These are phyloP conservation scores for Brotula barbata DNA, from an alignment of 2,797 vertebrate genomes.

Conservation along the genomic window DNA sequence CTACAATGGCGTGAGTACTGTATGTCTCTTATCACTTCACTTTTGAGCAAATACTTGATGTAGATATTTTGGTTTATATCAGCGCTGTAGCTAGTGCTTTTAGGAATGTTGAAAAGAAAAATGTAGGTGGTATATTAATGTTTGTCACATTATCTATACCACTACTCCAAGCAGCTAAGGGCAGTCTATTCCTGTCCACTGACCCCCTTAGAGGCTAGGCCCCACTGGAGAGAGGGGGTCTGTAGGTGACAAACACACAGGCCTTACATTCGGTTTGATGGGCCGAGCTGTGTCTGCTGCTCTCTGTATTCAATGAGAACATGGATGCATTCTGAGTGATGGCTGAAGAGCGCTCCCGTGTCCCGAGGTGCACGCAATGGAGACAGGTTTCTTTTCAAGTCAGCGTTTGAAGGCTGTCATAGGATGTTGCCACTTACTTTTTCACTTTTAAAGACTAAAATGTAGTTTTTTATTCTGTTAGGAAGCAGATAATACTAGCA, in stretches of 20 bases:
- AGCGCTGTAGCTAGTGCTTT: neutral
- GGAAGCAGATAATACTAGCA: conserved; percentile 49
- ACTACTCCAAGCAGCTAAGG: conserved; percentile 59
- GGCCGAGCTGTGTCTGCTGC: conserved; percentile 24
- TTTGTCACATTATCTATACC: conserved; percentile 54
- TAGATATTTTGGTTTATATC: no score
- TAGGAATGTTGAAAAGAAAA: conserved; percentile 54
- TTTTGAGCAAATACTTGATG: no score
- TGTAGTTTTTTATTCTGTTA: conserved; percentile 13
- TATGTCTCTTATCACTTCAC: conserved; percentile 10
- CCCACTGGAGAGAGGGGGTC: conserved; percentile 35
- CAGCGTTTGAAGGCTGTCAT: conserved; percentile 23
- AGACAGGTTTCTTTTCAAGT: conserved; percentile 27
- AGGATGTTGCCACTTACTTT: conserved; percentile 19
- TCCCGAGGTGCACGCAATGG: conserved; percentile 8
- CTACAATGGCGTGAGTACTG: neutral
- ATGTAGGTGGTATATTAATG: conserved; percentile 46
- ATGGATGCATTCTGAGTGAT: neutral
- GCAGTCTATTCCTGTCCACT: conserved; percentile 66
- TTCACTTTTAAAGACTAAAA: conserved; percentile 33
- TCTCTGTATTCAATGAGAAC: conserved; percentile 22
- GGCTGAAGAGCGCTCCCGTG: conserved; percentile 15
- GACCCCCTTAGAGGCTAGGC: conserved; percentile 38
- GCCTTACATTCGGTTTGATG: conserved; percentile 36
- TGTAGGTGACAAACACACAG: conserved; percentile 54